Evolutionary conservation across 2,797 vertebrate genomes (phyloP), one percentile per base, ranked within the genome.

Genomic region (Euthynnus affinis): DNA sequence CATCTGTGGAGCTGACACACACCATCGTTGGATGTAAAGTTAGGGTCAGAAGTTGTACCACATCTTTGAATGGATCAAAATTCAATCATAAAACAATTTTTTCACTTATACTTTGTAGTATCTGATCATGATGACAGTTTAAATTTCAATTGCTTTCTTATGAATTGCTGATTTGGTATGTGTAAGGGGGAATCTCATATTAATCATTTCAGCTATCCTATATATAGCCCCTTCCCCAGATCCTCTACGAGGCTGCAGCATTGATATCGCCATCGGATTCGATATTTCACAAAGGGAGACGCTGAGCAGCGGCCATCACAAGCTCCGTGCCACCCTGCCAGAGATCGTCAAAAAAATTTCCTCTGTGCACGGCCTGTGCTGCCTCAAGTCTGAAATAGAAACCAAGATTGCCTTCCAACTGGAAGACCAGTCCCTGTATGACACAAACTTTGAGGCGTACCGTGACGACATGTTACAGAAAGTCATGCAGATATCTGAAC

Each of bases 191-290:
- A 27, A 27, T 27, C 27, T 27, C 27, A 27, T 27, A 27, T 27
- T 27, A 27, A 27, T 27, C 2, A 37, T 42, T 42, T 42, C 10
- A 37, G 34, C 1, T 0, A 42, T 42, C 40, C 40, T 42, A 5
- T 29, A 1, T 61, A 62, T 42, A 12, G 1, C 5, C 27, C 5
- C 27, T 29, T 3, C 27, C 4, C 5, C 27, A 29, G 27, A 5
- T 29, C 27, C 4, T 29, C 0, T 29, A 29, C 1, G 71, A 97
- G 96, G n/a, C 34, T 98, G 97, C 64, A 62, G 17, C 32, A 71
- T 97, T 13, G 95, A 97, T 72, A 91, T 98, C 79, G 95, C 93
- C 56, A 64, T 98, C 71, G 97, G 95, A 55, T 93, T 98, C 23
- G 97, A 98, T 79, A 94, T 95, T 79, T 95, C 97, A 1, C 27